A percentile compares a stretch with the other conserved stretches of the same genome.
Conservation (phyloP, 2,797 vertebrate genomes). For the Acanthornis magna region DNA sequence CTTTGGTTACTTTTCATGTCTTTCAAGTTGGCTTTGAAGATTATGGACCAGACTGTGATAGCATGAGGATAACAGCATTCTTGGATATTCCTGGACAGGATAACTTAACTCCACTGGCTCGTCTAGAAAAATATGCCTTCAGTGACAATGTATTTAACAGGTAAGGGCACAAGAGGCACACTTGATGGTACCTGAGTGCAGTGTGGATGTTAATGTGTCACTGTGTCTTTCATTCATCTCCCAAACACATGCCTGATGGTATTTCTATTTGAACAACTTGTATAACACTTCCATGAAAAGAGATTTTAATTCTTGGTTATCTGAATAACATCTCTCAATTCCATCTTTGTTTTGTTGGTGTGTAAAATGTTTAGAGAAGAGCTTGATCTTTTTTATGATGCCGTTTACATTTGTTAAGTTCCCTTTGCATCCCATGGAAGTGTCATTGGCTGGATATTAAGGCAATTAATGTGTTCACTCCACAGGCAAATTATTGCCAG, state of each 20-base stretch:
- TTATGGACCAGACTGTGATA: slow-evolving; percentile 87
- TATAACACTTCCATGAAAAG: not conserved
- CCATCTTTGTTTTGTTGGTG: not conserved
- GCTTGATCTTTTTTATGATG: not conserved
- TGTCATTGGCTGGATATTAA: not conserved
- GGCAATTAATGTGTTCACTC: not conserved
- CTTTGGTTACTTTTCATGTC: not conserved
- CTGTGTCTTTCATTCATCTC: not conserved
- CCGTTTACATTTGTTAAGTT: not conserved
- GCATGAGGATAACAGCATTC: slow-evolving; percentile 88
- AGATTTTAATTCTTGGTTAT: not conserved
- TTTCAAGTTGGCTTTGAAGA: slow-evolving; percentile 90
- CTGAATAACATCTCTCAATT: not conserved
- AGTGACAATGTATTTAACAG: slow-evolving; percentile 91
- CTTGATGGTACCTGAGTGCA: not conserved
- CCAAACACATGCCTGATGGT: not conserved
- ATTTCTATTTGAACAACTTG: not conserved
- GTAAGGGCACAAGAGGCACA: slow-evolving; percentile 70
- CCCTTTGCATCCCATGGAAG: not conserved
- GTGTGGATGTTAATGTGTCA: not conserved
- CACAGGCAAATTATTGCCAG: slow-evolving; percentile 88
- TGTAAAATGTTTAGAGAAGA: not conserved
- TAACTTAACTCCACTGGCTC: slow-evolving; percentile 84
- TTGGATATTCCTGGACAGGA: slow-evolving; percentile 87
- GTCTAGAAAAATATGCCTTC: slow-evolving; percentile 90